These are phyloP conservation scores for Halcyon badia DNA, from an alignment of 2,797 vertebrate genomes.

Conservation along the genomic window DNA sequence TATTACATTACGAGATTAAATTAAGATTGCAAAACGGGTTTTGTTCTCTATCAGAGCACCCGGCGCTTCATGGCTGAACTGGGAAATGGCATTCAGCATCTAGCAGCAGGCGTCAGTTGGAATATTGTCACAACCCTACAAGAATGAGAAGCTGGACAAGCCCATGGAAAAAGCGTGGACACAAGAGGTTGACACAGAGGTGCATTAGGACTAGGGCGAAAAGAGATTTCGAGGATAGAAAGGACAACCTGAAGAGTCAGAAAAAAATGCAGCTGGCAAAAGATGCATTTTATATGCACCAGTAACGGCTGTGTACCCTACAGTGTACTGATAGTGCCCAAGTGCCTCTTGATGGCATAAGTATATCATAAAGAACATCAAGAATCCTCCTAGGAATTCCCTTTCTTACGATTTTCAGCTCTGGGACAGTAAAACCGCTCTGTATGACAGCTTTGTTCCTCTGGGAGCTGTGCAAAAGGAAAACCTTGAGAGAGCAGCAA, in stretches of 20 bases:
- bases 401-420: not conserved
- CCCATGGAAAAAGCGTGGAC: not conserved
- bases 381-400: not conserved
- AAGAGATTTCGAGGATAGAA: not conserved
- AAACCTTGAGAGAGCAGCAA: not conserved
- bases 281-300: accelerated
- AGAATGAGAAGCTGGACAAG: not conserved
- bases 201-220: not conserved
- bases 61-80: not conserved
- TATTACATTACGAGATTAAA: not conserved
- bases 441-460: not conserved
- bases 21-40: not conserved
- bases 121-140: not conserved
- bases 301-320: not conserved
- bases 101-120: not conserved
- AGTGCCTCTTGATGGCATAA: not conserved
- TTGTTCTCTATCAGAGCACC: not conserved
- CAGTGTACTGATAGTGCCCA: accelerated
- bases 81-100: not conserved
- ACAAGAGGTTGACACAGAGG: not conserved
- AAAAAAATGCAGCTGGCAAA: not conserved
- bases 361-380: not conserved
- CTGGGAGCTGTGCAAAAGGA: not conserved
- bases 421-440: not conserved
- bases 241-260: not conserved